Conservation (phyloP, 2,113 vertebrate genomes). For the Argyrosomus japonicus region DNA sequence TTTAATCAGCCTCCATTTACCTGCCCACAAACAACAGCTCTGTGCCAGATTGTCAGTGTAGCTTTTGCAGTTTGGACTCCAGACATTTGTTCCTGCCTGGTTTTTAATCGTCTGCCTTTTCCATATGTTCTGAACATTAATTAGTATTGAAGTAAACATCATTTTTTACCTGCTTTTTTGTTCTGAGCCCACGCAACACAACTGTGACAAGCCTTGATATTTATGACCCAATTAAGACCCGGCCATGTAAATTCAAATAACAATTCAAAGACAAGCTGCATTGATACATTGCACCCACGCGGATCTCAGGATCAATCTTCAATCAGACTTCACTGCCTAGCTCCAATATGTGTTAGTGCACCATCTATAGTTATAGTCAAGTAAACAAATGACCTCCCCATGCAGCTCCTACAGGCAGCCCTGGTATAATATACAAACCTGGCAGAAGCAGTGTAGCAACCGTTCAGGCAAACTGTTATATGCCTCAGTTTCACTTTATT, state of each 20-base stretch:
- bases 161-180: not conserved
- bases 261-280: not conserved
- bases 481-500: constrained; percentile 17
- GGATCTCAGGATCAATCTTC: constrained; percentile 24
- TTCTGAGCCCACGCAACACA: constrained; percentile 21
- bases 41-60: not conserved
- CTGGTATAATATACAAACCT: constrained; percentile 7
- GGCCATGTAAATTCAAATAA: not conserved
- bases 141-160: too few species aligned
- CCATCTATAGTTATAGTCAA: constrained; percentile 18
- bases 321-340: constrained; percentile 4
- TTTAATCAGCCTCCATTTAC: not conserved
- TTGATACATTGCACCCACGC: not conserved
- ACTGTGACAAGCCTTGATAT: not conserved
- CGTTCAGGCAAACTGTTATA: not conserved
- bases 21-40: not conserved
- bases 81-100: not conserved
- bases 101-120: not conserved
- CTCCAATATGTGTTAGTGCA: not conserved
- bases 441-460: constrained; percentile 21
- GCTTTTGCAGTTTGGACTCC: not conserved
- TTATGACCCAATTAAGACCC: constrained; percentile 11
- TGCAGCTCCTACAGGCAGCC: constrained; percentile 10
- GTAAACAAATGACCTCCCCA: constrained; percentile 25
- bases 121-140: not conserved